Evolutionary conservation across 2,888 invertebrate species (phyloP).

Genomic region (Lacanobia wlatinum): DNA sequence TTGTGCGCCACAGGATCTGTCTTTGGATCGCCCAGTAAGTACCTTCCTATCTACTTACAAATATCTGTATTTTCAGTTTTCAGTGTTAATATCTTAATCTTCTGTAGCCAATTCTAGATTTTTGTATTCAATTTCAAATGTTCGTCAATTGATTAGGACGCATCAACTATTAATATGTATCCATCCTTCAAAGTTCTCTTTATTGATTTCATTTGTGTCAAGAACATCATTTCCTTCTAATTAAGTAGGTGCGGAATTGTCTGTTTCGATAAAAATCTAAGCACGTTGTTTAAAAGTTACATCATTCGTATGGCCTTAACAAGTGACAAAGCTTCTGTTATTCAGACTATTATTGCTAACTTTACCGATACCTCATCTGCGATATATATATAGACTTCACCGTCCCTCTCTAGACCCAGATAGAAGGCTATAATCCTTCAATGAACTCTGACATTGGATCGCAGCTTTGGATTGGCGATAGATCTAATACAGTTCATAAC

Average conservation of each 20-base stretch:
- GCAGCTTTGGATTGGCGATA: not conserved
- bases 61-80: not conserved
- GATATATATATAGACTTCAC: not conserved
- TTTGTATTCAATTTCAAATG: not conserved
- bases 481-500: not conserved
- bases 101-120: not conserved
- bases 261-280: not conserved
- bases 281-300: conserved; percentile 2
- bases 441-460: conserved; percentile 41
- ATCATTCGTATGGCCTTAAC: not conserved
- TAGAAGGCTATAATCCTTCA: conserved; percentile 19
- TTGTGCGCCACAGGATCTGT: conserved; percentile 79
- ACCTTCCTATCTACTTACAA: conserved; percentile 15
- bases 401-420: conserved; percentile 5
- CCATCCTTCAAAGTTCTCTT: rapidly evolving
- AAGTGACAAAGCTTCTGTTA: not conserved
- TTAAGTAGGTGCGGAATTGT: not conserved
- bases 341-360: not conserved
- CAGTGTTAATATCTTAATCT: not conserved
- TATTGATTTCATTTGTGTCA: not conserved
- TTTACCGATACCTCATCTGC: not conserved
- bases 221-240: not conserved
- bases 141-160: too few species aligned
- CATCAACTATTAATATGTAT: not conserved
- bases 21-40: conserved; percentile 84